These are phyloP conservation scores for Dendrocincla fuliginosa DNA, from an alignment of 2,797 vertebrate species.

Conservation along the genomic window DNA sequence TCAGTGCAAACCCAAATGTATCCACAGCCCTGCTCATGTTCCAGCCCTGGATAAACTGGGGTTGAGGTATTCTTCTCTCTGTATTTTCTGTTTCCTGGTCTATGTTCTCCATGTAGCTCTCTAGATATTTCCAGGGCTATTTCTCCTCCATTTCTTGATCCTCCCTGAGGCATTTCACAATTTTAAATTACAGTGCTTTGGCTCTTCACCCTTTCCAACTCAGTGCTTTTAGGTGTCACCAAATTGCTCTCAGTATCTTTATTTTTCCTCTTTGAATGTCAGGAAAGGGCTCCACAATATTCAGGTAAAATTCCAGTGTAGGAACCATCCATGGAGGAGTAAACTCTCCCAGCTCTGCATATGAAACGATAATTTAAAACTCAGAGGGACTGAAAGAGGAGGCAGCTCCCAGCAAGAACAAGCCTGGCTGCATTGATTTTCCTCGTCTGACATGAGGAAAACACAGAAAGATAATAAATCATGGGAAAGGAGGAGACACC, in stretches of 20 bases:
- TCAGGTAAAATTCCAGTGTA: background rate
- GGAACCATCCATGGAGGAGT: background rate
- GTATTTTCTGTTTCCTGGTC: background rate
- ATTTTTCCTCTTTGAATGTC: background rate
- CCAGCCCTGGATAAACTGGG: background rate
- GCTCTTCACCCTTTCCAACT: background rate
- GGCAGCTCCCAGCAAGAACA: background rate
- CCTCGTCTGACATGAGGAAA: background rate
- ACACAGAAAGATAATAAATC: background rate
- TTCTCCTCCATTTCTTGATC: background rate
- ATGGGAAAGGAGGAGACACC: background rate
- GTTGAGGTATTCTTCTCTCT: background rate
- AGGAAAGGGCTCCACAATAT: background rate
- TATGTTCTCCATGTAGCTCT: background rate
- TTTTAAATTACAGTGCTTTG: background rate
- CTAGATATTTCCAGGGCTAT: background rate
- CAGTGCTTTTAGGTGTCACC: background rate
- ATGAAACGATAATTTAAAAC: background rate
- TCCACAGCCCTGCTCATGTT: background rate
- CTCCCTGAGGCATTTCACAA: background rate
- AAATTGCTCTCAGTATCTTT: background rate
- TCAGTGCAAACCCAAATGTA: background rate
- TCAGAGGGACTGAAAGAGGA: background rate
- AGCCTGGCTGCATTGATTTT: background rate
- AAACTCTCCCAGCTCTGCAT: background rate